phyloP scores from a whole-genome alignment of 2,113 vertebrate species.

The Arizona elegans region DNA sequence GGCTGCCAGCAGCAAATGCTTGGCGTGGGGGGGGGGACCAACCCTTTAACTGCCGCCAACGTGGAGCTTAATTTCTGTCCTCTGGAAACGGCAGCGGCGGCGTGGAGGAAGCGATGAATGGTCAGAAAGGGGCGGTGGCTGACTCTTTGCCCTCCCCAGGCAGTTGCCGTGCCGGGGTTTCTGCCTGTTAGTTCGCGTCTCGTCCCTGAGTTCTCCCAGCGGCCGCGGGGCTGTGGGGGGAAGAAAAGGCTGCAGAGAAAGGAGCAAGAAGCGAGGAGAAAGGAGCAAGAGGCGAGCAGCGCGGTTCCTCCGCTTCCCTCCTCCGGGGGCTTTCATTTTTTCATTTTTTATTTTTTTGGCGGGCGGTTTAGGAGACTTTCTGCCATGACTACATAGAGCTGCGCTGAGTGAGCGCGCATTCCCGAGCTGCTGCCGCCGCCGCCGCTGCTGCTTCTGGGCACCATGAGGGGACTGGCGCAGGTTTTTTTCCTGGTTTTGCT shows the following conservation, averaged over 20 bases:
- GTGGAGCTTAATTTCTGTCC: neutral
- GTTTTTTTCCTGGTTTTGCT: constrained; percentile 40
- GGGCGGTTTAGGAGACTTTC: constrained; percentile 47
- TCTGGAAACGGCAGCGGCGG: neutral
- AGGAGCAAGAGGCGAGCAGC: neutral
- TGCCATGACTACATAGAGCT: constrained; percentile 65
- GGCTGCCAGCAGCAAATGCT: neutral
- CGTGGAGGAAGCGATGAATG: constrained; percentile 24
- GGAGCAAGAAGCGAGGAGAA: neutral
- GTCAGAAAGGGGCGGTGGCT: constrained; percentile 13
- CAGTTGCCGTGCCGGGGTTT: neutral
- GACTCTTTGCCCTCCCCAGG: neutral
- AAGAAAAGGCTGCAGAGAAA: neutral
- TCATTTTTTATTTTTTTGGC: constrained; percentile 11
- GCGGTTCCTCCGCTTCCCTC: constrained; percentile 12
- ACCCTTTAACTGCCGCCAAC: constrained; percentile 23
- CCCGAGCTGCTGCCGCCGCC: neutral
- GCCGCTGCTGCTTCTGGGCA: neutral
- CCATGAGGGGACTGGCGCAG: constrained; percentile 53
- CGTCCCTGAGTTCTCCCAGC: neutral
- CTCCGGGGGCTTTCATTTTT: constrained; percentile 15
- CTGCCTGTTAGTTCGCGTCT: neutral
- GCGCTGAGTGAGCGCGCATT: constrained; percentile 33
- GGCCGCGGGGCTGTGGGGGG: neutral
- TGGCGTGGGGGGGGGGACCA: too few species aligned